Base-by-base conservation (phyloP, 2,888 invertebrate genomes). In the Polydrusus cervinus region DNA sequence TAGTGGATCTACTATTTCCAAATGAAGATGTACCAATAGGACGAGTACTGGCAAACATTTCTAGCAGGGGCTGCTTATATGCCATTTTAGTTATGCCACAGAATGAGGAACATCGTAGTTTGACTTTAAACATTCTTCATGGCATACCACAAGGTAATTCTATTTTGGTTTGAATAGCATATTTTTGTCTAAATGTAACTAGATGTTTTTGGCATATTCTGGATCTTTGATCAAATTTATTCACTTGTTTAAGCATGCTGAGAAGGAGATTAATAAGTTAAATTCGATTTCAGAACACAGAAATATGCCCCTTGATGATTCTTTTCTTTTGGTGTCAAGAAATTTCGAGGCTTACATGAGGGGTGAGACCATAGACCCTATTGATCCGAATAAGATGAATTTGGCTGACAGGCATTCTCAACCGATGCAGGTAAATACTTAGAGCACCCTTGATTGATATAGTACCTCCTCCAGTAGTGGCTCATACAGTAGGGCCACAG, bases 291-390 rank as follows among this genome's bases (percentile, higher is more conserved):
- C 89, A 93, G 98, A 97, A 85, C 98, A 98, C 87, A 92, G 98
- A 81, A 97, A 98, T 88, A 98, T 98, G 96, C 97, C 97, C 0
- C 85, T 97, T 47, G 97, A 98, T 71, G 97, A 97, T 87, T 96
- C 97, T 0, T 88, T 97, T 74, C 90, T 91, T 79, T 89, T 97
- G 77, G 89, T 98, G 38, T 90, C 92, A 9, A 90, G 93, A 0
- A 94, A 95, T 82, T 93, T 92, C 83, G 90, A 90, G 30, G 89
- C 86, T 81, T 92, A 92, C 83, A 89, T 90, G 86, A 87, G 89
- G 71, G 89, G 89, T 18, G 88, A 89, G 73, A 86, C 85, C 67
- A 75, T 79, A 38, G 80, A 80, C 40, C 74, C 81, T 6, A 84
- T 81, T 68, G 80, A 79, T 43, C 81, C 82, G 18, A 83, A 82